phyloP scores from a whole-genome alignment of 2,888 invertebrate genomes.

The Linhomoeus sp. region DNA sequence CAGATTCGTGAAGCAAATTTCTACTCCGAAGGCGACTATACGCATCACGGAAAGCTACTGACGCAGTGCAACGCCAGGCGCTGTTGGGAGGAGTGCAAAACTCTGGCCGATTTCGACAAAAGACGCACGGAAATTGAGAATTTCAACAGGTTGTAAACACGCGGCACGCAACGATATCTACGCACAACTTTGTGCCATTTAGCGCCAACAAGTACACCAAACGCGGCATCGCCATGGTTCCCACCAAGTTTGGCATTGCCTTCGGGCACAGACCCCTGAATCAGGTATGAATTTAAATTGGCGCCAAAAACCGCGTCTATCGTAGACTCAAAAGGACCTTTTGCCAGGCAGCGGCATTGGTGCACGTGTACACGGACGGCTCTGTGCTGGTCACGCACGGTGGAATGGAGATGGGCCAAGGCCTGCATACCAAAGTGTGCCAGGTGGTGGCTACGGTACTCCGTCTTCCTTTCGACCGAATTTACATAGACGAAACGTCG shows the following conservation, averaged over 20 bases:
- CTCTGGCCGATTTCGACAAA: constrained; percentile 19
- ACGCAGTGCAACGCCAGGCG: constrained; percentile 41
- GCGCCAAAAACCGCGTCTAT: background rate
- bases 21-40: constrained; percentile 52
- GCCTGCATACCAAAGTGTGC: constrained; percentile 81
- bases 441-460: constrained; percentile 46
- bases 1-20: constrained; percentile 48
- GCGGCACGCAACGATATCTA: background rate
- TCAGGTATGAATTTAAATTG: constrained; percentile 13
- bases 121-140: constrained; percentile 17
- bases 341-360: constrained; percentile 50
- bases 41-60: constrained; percentile 55
- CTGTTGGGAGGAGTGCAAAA: constrained; percentile 28
- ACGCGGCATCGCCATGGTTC: constrained; percentile 19
- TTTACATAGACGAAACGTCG: constrained; percentile 47
- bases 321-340: background rate
- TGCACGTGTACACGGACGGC: constrained; percentile 52
- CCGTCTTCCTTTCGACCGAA: constrained; percentile 13
- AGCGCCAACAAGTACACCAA: constrained; percentile 16
- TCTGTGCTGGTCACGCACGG: constrained; percentile 62
- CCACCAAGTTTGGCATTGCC: constrained; percentile 26
- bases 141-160: constrained; percentile 26
- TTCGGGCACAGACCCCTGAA: constrained; percentile 24
- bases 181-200: background rate
- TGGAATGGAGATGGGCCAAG: constrained; percentile 94